Evolutionary conservation across 2,888 invertebrate genomes (phyloP).

Genomic region (Chirona hameri): DNA sequence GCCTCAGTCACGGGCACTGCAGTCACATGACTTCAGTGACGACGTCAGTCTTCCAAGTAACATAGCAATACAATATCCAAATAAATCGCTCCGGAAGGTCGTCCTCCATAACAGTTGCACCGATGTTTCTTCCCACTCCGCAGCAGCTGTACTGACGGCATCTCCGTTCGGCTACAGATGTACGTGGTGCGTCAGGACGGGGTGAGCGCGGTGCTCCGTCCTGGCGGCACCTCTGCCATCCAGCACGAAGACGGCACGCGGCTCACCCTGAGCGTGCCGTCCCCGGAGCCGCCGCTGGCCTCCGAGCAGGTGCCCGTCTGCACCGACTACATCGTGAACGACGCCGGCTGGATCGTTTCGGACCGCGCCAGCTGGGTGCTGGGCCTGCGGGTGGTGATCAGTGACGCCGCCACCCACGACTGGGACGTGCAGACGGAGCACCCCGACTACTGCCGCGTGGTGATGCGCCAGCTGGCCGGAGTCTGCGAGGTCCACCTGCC

Average conservation of each 20-base stretch:
- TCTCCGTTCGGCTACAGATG: background rate
- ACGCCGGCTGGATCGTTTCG: constrained; percentile 3
- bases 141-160: background rate
- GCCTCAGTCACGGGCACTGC: too few relatives aligned
- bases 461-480: background rate
- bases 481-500: constrained; percentile 1
- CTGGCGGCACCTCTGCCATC: background rate
- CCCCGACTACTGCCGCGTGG: constrained; percentile 6
- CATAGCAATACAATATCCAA: too few relatives aligned
- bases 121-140: too few relatives aligned
- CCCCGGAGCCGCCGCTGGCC: background rate
- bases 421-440: constrained; percentile 7
- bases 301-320: background rate
- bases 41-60: too few relatives aligned
- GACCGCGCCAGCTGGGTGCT: background rate
- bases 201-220: background rate
- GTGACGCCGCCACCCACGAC: constrained; percentile 3
- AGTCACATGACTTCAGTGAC: too few relatives aligned
- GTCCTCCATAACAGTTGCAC: too few relatives aligned
- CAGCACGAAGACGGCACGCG: constrained; percentile 7
- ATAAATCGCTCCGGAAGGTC: too few relatives aligned
- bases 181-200: constrained; percentile 12
- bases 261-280: background rate
- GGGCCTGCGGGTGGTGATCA: background rate
- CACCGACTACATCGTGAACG: constrained; percentile 23